Evolutionary conservation across 2,888 invertebrate species (phyloP).

Genomic region (Sminthurinus aureus): DNA sequence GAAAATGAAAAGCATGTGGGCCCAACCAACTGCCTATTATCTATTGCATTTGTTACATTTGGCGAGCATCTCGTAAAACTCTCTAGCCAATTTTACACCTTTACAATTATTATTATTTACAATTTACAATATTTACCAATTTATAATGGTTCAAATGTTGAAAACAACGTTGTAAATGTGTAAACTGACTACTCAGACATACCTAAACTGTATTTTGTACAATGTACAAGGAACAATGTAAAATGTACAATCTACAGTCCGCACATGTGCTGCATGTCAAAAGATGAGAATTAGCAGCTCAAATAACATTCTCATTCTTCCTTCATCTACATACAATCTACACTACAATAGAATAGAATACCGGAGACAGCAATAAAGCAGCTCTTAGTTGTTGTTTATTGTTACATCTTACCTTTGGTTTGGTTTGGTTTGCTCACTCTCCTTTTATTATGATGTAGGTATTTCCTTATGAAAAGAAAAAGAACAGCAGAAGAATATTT

Average conservation of each 20-base stretch:
- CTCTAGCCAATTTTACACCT: constrained; percentile 18
- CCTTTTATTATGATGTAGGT: no score
- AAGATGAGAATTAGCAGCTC: not conserved
- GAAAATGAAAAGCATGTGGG: not conserved
- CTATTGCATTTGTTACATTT: not conserved
- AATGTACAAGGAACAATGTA: not conserved
- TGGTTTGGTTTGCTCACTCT: not conserved
- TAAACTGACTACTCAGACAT: not conserved
- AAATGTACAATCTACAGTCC: not conserved
- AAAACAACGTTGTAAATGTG: not conserved
- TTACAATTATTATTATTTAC: not conserved
- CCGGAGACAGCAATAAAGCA: no score
- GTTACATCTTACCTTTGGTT: no score
- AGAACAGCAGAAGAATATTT: no score
- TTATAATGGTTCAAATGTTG: not conserved
- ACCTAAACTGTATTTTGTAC: not conserved
- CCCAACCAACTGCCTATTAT: not conserved
- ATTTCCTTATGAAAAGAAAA: no score
- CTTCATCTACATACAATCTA: not conserved
- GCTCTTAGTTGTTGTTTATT: no score
- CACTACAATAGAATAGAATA: not conserved
- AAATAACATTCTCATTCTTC: not conserved
- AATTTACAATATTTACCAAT: not conserved
- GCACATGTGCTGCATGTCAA: not conserved
- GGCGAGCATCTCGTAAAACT: constrained; percentile 7